phyloP scores from a whole-genome alignment of 1,140 invertebrate species.

The Drosophila lacteicornis region DNA sequence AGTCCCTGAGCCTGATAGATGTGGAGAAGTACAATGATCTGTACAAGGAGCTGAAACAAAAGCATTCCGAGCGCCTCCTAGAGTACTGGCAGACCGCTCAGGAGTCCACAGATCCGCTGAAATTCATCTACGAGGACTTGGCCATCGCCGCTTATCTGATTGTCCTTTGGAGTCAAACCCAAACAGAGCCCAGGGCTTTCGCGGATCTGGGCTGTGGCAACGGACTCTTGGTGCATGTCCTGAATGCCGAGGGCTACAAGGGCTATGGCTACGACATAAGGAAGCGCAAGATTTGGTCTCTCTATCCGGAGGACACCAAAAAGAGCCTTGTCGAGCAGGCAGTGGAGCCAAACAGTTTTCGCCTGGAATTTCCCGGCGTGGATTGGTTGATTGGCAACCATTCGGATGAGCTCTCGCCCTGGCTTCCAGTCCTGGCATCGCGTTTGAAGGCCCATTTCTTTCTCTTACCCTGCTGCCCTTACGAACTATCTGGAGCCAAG shows the following conservation, averaged over 20 bases:
- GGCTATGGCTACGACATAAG: conserved; percentile 96
- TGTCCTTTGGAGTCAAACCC: conserved; percentile 89
- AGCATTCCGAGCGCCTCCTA: conserved; percentile 91
- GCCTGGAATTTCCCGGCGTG: conserved; percentile 89
- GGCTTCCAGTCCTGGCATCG: conserved; percentile 97
- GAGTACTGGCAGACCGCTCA: conserved; percentile 88
- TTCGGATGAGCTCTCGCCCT: conserved; percentile 98
- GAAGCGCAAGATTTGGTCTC: conserved; percentile 95
- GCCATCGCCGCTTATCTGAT: conserved; percentile 97
- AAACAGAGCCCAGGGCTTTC: conserved; percentile 87
- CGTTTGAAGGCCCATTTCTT: conserved; percentile 91
- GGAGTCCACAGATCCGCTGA: conserved; percentile 96
- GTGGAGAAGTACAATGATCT: conserved; percentile 89
- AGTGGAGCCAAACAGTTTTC: conserved; percentile 89
- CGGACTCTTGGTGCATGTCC: conserved; percentile 95
- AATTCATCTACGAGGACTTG: conserved; percentile 98
- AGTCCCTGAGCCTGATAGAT: conserved; percentile 89
- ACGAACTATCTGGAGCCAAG: conserved; percentile 95
- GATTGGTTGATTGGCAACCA: conserved; percentile 99
- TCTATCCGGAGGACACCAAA: conserved; percentile 87
- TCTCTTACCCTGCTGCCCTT: conserved; percentile 97
- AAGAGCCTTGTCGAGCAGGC: conserved; percentile 86
- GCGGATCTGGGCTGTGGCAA: conserved; percentile 98
- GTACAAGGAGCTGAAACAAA: conserved; percentile 92
- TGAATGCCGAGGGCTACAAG: conserved; percentile 92